Base-by-base conservation (phyloP, 2,888 invertebrate genomes). In the Protonemura montana region DNA sequence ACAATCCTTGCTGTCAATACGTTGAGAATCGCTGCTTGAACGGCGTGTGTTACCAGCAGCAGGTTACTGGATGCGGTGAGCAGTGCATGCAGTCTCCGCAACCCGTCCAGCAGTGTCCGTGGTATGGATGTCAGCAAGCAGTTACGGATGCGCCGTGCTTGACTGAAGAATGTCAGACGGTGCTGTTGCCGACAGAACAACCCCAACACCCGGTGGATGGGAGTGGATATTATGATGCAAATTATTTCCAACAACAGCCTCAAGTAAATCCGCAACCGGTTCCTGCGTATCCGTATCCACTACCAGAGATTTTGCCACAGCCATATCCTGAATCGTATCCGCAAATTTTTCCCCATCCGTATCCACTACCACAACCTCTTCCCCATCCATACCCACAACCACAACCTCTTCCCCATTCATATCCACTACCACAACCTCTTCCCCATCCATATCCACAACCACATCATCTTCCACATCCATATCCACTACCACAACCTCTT, bases 191-290 rank as follows among this genome's bases (percentile, higher is more conserved):
- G 28, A n/a, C 10, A 7, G 82, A 82, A 25, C 59, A 59, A 21
- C 59, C 59, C 16, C 59, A 10, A 21, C 59, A 16, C 1, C 59
- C 59, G 59, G 59, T 21, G n/a, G n/a, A 82, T 30, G 41, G 26
- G 29, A 10, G n/a, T n/a, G 28, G 81, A n/a, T 29, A 29, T 16
- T 30, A 81, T 81, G 41, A 82, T 42, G 27, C 25, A 28, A 26
- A 10, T 7, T 82, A 82, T 29, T 29, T n/a, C 42, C 82, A 82
- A 6, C 42, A n/a, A 10, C 10, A 29, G 29, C 82, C 82, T n/a
- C 25, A 82, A 82, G 82, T 41, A n/a, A n/a, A 82, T n/a, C 35
- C 82, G n/a, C 82, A 25, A 10, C 82, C 29, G 0, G 3, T 29
- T 26, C 28, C 25, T 6, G 25, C 82, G 29, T 82, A 42, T 82